A percentile compares a stretch with the other conserved stretches of the same genome.
These are phyloP conservation scores for Fabriciana adippe DNA, from an alignment of 2,888 invertebrate species.

Conservation along the genomic window DNA sequence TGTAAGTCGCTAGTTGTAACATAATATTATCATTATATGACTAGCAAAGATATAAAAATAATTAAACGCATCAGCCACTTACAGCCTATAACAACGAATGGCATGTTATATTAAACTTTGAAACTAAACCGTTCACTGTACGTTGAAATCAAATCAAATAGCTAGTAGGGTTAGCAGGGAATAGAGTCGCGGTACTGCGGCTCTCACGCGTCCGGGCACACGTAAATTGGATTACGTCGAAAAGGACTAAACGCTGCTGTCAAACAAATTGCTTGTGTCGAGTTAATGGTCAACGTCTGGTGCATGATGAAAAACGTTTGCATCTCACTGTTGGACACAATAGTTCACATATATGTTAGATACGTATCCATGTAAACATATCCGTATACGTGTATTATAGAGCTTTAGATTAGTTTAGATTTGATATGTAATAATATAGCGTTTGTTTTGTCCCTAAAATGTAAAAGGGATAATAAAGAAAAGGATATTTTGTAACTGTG, in stretches of 20 bases:
- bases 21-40: no score
- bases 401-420: no score
- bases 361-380: no score
- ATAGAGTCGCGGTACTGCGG: conserved; percentile 45
- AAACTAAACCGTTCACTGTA: conserved; percentile 43
- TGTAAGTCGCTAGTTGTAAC: no score
- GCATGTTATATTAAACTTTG: conserved; percentile 40
- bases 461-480: no score
- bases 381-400: no score
- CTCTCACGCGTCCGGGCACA: conserved; percentile 49
- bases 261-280: conserved; percentile 53
- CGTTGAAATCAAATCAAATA: conserved; percentile 51
- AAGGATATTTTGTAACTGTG: no score
- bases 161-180: conserved; percentile 39
- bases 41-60: not conserved
- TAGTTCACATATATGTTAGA: no score
- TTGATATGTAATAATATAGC: no score
- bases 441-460: no score
- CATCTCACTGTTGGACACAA: no score
- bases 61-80: not conserved
- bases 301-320: conserved; percentile 41
- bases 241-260: conserved; percentile 52
- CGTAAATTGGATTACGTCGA: conserved; percentile 59
- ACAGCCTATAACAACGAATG: conserved; percentile 34
- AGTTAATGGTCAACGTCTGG: conserved; percentile 46